These are phyloP conservation scores for Hipposideros armiger DNA, from an alignment of 2,113 vertebrate genomes.

Conservation along the genomic window DNA sequence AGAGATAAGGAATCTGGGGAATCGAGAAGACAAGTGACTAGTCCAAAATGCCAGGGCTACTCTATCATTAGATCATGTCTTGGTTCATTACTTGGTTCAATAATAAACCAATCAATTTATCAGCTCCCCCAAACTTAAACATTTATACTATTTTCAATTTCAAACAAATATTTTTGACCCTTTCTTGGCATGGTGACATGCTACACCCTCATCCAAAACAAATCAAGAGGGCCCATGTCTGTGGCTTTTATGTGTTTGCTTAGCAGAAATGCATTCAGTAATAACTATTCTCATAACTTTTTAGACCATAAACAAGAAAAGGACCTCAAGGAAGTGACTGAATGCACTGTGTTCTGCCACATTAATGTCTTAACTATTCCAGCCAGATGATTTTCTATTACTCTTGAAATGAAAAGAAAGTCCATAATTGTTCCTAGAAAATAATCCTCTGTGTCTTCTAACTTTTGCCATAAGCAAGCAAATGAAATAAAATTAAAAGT, in stretches of 20 bases:
- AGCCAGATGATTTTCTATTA: slow-evolving; percentile 16
- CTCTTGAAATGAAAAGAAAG: neutral
- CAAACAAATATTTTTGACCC: neutral
- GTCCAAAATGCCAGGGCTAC: neutral
- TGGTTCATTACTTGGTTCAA: neutral
- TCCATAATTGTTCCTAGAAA: neutral
- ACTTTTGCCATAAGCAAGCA: neutral
- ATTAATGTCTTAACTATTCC: neutral
- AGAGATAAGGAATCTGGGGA: neutral
- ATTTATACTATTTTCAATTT: neutral
- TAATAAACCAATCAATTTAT: slow-evolving; percentile 1
- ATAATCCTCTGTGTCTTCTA: neutral
- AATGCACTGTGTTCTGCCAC: neutral
- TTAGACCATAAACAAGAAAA: slow-evolving; percentile 3
- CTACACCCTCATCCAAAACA: neutral
- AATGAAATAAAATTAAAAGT: neutral
- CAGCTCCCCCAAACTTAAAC: neutral
- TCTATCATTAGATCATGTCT: neutral
- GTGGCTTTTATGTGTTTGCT: neutral
- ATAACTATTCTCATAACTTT: neutral
- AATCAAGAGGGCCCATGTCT: neutral
- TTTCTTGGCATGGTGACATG: neutral
- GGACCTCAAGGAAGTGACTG: neutral
- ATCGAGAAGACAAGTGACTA: neutral
- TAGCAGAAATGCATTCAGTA: slow-evolving; percentile 9